Evolutionary conservation across 2,888 invertebrate species (phyloP).

Genomic region (Sisyra terminalis): DNA sequence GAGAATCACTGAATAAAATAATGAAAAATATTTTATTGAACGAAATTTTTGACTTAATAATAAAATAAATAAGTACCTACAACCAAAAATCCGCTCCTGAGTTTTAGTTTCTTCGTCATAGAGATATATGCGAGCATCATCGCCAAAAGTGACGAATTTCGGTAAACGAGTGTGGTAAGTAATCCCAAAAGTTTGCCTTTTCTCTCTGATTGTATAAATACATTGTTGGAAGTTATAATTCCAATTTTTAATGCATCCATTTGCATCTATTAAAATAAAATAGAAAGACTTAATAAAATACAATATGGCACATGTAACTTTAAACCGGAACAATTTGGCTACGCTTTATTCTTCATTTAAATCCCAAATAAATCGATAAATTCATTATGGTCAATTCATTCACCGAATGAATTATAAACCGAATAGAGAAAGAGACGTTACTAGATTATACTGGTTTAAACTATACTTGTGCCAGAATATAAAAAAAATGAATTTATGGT

Average conservation of each 20-base stretch:
- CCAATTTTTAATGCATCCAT: conserved; percentile 52
- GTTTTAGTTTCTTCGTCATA: conserved; percentile 53
- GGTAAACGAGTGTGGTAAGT: conserved; percentile 40
- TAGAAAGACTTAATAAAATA: background rate
- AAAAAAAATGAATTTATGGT: too few species aligned
- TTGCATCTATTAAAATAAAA: conserved; percentile 29
- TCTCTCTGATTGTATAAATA: conserved; percentile 45
- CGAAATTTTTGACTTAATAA: background rate
- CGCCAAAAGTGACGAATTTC: conserved; percentile 42
- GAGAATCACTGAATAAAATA: conserved; percentile 25
- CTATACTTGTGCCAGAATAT: too few species aligned
- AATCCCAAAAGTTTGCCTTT: conserved; percentile 43
- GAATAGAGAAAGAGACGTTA: too few species aligned
- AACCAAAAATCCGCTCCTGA: conserved; percentile 40
- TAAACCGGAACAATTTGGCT: too few species aligned
- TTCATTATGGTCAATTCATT: too few species aligned
- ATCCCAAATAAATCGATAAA: too few species aligned
- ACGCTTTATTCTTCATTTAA: too few species aligned
- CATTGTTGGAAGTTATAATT: conserved; percentile 45
- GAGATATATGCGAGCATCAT: conserved; percentile 42
- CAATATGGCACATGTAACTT: too few species aligned
- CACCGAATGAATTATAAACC: too few species aligned
- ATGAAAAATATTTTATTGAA: background rate
- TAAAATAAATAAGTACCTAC: conserved; percentile 28
- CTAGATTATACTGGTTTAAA: too few species aligned